Percentiles rank a stretch among this genome's conserved stretches.
Conservation (phyloP, 2,888 invertebrate species). For the Thereva nobilitata region DNA sequence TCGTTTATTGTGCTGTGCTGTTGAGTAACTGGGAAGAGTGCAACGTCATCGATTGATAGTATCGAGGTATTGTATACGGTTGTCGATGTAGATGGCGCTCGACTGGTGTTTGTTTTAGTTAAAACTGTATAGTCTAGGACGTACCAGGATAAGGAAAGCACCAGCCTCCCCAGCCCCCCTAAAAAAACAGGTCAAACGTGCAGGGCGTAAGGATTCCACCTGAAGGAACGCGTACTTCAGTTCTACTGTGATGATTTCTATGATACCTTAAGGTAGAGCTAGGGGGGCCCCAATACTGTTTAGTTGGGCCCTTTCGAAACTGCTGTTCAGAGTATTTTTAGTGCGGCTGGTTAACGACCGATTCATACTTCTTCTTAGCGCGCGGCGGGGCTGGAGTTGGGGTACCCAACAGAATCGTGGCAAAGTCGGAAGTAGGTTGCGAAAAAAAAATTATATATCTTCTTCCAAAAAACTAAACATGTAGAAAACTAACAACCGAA, state of each 20-base stretch:
- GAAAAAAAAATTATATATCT: slow-evolving; percentile 6
- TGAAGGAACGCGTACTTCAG: no score
- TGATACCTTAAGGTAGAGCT: no score
- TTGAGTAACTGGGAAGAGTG: no score
- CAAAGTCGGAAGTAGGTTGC: slow-evolving; percentile 19
- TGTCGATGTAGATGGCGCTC: slow-evolving; percentile 1
- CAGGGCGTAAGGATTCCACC: background rate
- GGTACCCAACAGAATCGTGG: no score
- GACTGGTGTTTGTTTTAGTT: slow-evolving; percentile 1
- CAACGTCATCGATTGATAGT: background rate
- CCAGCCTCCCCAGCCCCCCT: background rate
- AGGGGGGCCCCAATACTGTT: no score
- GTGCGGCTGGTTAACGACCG: no score
- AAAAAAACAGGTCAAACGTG: slow-evolving; percentile 21
- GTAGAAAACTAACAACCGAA: background rate
- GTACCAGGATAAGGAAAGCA: slow-evolving; percentile 32
- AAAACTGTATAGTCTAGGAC: background rate
- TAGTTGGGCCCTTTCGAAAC: no score
- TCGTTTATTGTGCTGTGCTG: background rate
- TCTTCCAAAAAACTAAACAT: slow-evolving; percentile 3
- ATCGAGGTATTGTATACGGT: background rate
- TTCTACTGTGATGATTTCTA: no score
- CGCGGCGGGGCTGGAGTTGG: no score
- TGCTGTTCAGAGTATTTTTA: no score
- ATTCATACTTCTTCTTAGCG: no score